Evolutionary conservation across 2,888 invertebrate species (phyloP).

Genomic region (Amphipyra tragopoginis): DNA sequence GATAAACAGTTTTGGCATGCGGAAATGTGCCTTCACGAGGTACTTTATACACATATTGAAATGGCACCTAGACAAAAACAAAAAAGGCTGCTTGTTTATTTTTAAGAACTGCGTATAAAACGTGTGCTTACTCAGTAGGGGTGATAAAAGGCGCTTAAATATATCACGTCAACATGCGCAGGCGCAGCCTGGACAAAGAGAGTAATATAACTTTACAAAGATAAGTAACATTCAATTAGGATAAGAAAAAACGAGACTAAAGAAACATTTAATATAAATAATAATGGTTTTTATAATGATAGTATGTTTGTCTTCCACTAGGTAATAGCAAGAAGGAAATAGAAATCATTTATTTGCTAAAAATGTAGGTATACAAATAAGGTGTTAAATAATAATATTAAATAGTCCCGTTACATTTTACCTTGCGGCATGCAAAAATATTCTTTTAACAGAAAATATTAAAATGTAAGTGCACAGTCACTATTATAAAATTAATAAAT

Average conservation of each 20-base stretch:
- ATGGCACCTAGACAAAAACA: slow-evolving; percentile 22
- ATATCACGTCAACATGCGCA: neutral
- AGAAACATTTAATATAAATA: neutral
- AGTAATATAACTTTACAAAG: slow-evolving; percentile 20
- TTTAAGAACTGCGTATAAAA: slow-evolving; percentile 13
- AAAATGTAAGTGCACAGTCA: too few species aligned
- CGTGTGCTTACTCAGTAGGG: slow-evolving; percentile 13
- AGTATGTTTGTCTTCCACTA: neutral
- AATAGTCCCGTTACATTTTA: too few species aligned
- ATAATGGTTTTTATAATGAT: neutral
- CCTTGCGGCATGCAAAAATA: too few species aligned
- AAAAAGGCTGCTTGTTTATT: slow-evolving; percentile 14
- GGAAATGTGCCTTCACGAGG: neutral
- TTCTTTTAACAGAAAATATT: too few species aligned
- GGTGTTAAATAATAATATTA: too few species aligned
- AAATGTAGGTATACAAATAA: too few species aligned
- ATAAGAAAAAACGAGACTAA: slow-evolving; percentile 16
- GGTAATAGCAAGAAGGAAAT: neutral
- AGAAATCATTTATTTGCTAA: too few species aligned
- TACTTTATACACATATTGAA: slow-evolving; percentile 8
- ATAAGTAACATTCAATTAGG: slow-evolving; percentile 32
- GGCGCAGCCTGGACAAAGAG: slow-evolving; percentile 28
- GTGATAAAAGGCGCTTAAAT: too few species aligned
- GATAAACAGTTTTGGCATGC: slow-evolving; percentile 7
- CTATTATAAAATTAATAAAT: too few species aligned